Conservation (phyloP, 2,888 invertebrate genomes). For the Oeneis ivallda region DNA sequence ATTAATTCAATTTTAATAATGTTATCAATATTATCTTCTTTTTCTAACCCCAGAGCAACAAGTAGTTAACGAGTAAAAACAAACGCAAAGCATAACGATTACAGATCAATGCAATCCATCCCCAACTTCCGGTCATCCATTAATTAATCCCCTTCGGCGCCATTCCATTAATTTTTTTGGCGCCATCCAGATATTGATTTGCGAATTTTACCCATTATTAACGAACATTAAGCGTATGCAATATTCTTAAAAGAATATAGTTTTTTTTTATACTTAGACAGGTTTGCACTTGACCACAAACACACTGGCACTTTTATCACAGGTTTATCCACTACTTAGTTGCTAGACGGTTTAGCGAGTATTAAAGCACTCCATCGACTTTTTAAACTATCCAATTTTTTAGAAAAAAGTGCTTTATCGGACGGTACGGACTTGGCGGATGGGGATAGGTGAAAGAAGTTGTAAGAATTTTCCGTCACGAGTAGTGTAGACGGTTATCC, state of each 20-base stretch:
- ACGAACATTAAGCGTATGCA: neutral
- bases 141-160: slow-evolving; percentile 40
- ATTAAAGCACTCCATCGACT: too few relatives aligned
- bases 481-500: too few relatives aligned
- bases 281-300: neutral
- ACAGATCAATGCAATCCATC: slow-evolving; percentile 42
- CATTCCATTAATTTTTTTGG: slow-evolving; percentile 40
- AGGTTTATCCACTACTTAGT: too few relatives aligned
- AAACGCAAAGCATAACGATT: slow-evolving; percentile 32
- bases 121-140: slow-evolving; percentile 39
- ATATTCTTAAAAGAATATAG: neutral
- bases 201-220: slow-evolving; percentile 4
- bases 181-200: slow-evolving; percentile 36
- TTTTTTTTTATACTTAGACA: too few relatives aligned
- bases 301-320: neutral
- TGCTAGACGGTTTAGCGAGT: too few relatives aligned
- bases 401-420: too few relatives aligned
- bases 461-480: too few relatives aligned
- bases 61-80: slow-evolving; percentile 46
- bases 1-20: too few relatives aligned
- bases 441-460: too few relatives aligned
- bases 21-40: too few relatives aligned
- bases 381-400: too few relatives aligned
- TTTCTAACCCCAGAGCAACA: slow-evolving; percentile 38
- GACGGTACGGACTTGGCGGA: too few relatives aligned